phyloP scores from a whole-genome alignment of 2,113 vertebrate genomes.

The Puffinus mauretanicus region DNA sequence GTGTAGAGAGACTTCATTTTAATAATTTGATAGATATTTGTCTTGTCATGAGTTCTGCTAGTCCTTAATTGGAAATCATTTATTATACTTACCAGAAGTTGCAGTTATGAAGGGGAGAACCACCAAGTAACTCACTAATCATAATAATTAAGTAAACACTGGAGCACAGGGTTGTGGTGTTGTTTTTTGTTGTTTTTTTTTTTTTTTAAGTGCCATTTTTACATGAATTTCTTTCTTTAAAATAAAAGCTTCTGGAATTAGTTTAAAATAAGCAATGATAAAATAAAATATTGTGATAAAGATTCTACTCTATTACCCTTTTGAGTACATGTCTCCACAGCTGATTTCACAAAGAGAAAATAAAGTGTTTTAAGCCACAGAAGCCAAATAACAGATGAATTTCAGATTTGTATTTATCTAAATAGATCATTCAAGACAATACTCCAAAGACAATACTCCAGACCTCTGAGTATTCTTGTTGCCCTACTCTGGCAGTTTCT shows the following conservation, averaged over 20 bases:
- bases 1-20: not conserved
- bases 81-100: not conserved
- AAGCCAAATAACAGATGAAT: not conserved
- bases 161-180: not conserved
- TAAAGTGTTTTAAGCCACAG: not conserved
- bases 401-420: not conserved
- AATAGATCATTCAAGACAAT: not conserved
- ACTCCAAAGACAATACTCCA: not conserved
- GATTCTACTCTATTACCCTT: not conserved
- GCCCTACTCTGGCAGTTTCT: not conserved
- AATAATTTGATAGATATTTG: slow-evolving; percentile 20
- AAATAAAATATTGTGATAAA: not conserved
- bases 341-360: not conserved
- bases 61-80: slow-evolving; percentile 34
- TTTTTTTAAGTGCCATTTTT: not conserved
- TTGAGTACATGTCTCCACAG: not conserved
- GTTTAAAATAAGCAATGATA: not conserved
- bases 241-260: not conserved
- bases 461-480: not conserved
- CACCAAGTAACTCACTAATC: not conserved
- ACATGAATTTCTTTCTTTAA: not conserved
- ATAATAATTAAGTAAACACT: not conserved
- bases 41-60: slow-evolving; percentile 5
- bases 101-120: not conserved
- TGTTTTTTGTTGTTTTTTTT: not conserved